Evolutionary conservation across 2,797 vertebrate species (phyloP).

Genomic region (Prunella strophiata): DNA sequence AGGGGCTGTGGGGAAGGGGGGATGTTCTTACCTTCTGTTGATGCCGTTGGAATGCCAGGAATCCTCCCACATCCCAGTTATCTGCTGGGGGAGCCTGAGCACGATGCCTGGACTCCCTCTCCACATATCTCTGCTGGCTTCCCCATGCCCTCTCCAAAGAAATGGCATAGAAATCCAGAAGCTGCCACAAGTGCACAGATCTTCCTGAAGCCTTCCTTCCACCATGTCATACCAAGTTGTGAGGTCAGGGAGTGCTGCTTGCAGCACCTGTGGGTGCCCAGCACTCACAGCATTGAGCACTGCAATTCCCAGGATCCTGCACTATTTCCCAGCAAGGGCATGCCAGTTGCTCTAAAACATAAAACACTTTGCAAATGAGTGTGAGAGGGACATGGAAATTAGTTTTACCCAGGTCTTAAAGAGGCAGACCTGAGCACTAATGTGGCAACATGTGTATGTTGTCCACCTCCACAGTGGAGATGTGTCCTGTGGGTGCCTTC

Average conservation of each 20-base stretch:
- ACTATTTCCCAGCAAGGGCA: neutral
- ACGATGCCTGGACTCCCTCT: neutral
- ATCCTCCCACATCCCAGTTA: constrained; percentile 17
- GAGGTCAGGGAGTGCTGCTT: fast-evolving
- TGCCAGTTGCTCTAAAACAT: neutral
- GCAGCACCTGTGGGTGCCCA: fast-evolving
- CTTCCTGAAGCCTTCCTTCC: neutral
- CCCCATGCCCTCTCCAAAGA: neutral
- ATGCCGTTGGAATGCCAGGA: constrained; percentile 60
- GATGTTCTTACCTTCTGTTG: neutral
- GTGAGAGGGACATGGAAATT: neutral
- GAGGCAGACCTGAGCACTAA: neutral
- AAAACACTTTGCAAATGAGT: neutral
- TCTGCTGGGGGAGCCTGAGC: neutral
- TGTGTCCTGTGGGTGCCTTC: neutral
- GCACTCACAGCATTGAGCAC: neutral
- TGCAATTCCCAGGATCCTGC: fast-evolving
- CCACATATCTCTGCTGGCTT: neutral
- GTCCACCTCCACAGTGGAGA: neutral
- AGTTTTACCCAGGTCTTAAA: neutral
- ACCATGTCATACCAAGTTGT: fast-evolving
- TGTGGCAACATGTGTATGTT: fast-evolving
- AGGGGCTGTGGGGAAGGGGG: neutral
- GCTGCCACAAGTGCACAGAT: too few species aligned
- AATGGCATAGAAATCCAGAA: neutral